Conservation (phyloP, 2,113 vertebrate species). For the Ceuthmochares aereus region DNA sequence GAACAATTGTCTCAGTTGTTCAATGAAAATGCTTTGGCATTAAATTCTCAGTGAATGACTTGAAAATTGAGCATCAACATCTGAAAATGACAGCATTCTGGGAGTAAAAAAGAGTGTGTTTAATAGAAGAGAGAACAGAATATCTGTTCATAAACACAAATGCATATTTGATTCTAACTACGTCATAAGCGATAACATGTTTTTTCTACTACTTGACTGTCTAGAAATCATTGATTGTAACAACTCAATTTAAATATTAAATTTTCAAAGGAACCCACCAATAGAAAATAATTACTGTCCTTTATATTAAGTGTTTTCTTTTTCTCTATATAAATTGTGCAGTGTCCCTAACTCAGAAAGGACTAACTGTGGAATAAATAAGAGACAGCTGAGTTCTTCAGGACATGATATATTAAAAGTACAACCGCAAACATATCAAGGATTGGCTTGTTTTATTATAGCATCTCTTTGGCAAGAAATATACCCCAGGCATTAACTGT, state of each 20-base stretch:
- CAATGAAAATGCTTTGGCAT: neutral
- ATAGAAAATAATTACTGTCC: constrained; percentile 25
- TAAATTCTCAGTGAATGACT: neutral
- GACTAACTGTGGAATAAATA: neutral
- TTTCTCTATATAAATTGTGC: neutral
- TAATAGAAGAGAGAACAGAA: neutral
- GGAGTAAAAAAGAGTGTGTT: neutral
- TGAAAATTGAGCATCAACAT: neutral
- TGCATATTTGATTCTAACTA: neutral
- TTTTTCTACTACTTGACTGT: neutral
- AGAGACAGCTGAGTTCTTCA: constrained; percentile 32
- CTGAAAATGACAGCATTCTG: neutral
- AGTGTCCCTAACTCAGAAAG: neutral
- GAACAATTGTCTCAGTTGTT: neutral
- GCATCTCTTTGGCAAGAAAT: neutral
- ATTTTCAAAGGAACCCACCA: constrained; percentile 19
- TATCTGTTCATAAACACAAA: neutral
- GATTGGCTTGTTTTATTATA: neutral
- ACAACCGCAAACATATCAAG: neutral
- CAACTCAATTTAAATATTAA: constrained; percentile 2
- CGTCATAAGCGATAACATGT: neutral
- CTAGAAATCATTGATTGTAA: constrained; percentile 28
- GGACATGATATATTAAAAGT: neutral
- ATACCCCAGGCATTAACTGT: constrained; percentile 11
- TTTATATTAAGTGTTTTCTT: neutral